These are phyloP conservation scores for Teleopsis dalmanni DNA, from an alignment of 1,140 invertebrate species.

Conservation along the genomic window DNA sequence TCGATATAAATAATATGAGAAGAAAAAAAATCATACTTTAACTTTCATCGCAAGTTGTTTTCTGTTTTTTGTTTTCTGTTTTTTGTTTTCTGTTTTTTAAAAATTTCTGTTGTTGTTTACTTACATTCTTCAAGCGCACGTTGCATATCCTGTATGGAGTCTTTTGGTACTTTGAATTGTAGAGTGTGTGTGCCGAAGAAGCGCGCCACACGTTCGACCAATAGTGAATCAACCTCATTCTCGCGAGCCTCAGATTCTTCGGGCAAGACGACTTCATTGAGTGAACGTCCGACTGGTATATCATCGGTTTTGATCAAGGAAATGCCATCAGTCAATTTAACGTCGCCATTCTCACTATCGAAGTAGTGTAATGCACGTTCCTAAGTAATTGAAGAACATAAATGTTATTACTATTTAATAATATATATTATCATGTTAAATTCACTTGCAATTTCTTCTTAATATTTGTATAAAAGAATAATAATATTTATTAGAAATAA, in stretches of 20 bases:
- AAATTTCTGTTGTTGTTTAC: constrained; percentile 13
- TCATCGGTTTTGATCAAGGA: constrained; percentile 59
- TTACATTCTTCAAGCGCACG: constrained; percentile 55
- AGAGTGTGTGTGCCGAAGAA: constrained; percentile 72
- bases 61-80: background rate
- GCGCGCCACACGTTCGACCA: constrained; percentile 63
- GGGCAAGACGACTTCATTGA: constrained; percentile 50
- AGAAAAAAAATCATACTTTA: background rate
- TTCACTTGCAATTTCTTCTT: too few relatives aligned
- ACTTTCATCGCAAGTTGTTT: background rate
- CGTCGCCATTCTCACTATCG: constrained; percentile 51
- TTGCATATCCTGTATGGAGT: constrained; percentile 59
- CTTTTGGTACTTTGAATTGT: constrained; percentile 65
- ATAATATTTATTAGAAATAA: too few relatives aligned
- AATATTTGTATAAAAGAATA: too few relatives aligned
- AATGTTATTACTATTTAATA: too few relatives aligned
- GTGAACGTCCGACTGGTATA: constrained; percentile 48
- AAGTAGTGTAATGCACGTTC: constrained; percentile 60
- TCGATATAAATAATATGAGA: constrained; percentile 33
- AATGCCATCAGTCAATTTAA: constrained; percentile 58
- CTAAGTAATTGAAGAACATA: constrained; percentile 38
- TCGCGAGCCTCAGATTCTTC: constrained; percentile 63
- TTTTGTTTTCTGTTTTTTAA: background rate
- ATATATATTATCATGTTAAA: too few relatives aligned
- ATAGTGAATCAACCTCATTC: constrained; percentile 64